phyloP scores from a whole-genome alignment of 2,797 vertebrate species.

The Enteromius unitaeniatus region DNA sequence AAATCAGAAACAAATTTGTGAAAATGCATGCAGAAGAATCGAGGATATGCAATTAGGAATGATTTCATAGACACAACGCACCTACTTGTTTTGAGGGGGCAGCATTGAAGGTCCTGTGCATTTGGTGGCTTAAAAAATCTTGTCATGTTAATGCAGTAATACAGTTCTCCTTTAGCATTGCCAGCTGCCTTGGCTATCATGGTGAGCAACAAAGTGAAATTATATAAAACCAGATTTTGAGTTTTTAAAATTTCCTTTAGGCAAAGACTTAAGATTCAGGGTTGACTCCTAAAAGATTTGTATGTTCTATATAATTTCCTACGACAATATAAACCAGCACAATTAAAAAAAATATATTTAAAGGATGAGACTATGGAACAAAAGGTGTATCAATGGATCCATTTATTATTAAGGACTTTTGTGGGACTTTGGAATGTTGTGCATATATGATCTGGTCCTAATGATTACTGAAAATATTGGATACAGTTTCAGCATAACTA shows the following conservation, averaged over 20 bases:
- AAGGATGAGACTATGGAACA: background rate
- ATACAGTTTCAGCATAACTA: background rate
- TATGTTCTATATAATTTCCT: background rate
- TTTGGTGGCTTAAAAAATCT: background rate
- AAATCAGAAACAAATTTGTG: slow-evolving; percentile 1
- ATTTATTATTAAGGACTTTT: background rate
- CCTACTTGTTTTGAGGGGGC: background rate
- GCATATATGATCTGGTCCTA: background rate
- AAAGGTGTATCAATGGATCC: background rate
- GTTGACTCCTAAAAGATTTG: background rate
- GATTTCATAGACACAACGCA: too few relatives aligned
- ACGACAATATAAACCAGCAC: background rate
- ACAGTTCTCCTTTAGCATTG: background rate
- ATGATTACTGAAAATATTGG: background rate
- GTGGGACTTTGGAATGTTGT: background rate
- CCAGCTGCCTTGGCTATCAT: background rate
- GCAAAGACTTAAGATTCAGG: background rate
- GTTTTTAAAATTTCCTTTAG: background rate
- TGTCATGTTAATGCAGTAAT: background rate
- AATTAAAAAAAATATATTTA: background rate
- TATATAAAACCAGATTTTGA: background rate
- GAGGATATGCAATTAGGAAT: background rate
- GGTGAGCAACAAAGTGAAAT: background rate
- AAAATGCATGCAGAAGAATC: slow-evolving; percentile 2
- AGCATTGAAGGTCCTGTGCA: background rate